phyloP scores from a whole-genome alignment of 2,888 invertebrate genomes.

The Napeogenes inachia region DNA sequence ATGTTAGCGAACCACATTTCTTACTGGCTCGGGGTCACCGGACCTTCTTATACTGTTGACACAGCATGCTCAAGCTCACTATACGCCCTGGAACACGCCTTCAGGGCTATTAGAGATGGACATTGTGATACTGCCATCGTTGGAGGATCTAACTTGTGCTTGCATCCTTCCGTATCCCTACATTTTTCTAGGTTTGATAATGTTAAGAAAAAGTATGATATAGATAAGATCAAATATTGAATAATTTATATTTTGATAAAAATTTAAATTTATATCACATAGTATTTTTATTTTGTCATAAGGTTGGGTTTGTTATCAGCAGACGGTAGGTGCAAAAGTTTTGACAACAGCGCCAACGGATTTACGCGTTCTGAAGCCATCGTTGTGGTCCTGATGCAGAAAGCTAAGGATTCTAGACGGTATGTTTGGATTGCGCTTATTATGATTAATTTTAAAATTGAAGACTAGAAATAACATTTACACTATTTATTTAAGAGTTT shows the following conservation, averaged over 20 bases:
- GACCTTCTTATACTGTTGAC: slow-evolving; percentile 92
- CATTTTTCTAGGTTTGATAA: slow-evolving; percentile 85
- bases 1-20: slow-evolving; percentile 96
- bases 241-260: neutral
- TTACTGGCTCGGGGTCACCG: slow-evolving; percentile 90
- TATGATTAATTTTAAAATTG: neutral
- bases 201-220: too few species aligned
- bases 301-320: slow-evolving; percentile 87
- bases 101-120: slow-evolving; percentile 85
- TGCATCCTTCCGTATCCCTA: slow-evolving; percentile 91
- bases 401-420: slow-evolving; percentile 80
- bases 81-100: slow-evolving; percentile 90
- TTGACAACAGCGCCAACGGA: slow-evolving; percentile 90
- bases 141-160: slow-evolving; percentile 89
- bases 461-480: neutral
- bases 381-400: slow-evolving; percentile 84
- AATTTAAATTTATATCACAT: too few species aligned
- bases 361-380: slow-evolving; percentile 91
- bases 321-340: slow-evolving; percentile 93
- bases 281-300: slow-evolving; percentile 38
- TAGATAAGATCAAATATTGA: neutral
- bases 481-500: slow-evolving; percentile 59
- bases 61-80: slow-evolving; percentile 97
- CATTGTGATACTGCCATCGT: slow-evolving; percentile 93
- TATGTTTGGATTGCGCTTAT: slow-evolving; percentile 28